Evolutionary conservation across 2,797 vertebrate species (phyloP).

Genomic region (Etheostoma nigrum): DNA sequence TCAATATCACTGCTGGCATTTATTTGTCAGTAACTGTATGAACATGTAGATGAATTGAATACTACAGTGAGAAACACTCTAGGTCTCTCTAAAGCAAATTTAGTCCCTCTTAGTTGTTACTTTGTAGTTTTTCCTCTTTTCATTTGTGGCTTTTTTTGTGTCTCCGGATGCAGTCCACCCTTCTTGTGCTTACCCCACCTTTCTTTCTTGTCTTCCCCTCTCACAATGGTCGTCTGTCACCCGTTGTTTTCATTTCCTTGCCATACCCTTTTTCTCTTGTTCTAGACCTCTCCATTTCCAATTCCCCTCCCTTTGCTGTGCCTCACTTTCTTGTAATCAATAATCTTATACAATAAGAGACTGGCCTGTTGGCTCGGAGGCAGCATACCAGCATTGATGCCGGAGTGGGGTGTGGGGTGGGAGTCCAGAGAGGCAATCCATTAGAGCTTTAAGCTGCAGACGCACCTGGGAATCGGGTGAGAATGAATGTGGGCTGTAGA

Average conservation of each 20-base stretch:
- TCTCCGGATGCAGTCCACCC: neutral
- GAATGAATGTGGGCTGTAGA: slow-evolving; percentile 27
- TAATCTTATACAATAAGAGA: slow-evolving; percentile 66
- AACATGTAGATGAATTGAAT: slow-evolving; percentile 8
- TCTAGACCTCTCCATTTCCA: slow-evolving; percentile 28
- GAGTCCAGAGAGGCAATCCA: slow-evolving; percentile 56
- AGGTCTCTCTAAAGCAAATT: slow-evolving; percentile 1
- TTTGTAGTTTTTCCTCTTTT: slow-evolving; percentile 3
- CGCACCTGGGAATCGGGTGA: slow-evolving; percentile 48
- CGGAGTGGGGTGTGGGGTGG: slow-evolving; percentile 34
- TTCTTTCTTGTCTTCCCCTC: slow-evolving; percentile 2
- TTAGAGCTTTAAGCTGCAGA: slow-evolving; percentile 65
- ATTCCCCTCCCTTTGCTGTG: neutral
- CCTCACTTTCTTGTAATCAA: slow-evolving; percentile 68
- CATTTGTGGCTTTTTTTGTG: slow-evolving; percentile 8
- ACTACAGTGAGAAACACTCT: neutral
- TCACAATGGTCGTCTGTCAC: slow-evolving; percentile 1
- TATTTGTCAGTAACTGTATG: neutral
- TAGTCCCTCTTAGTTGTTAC: neutral
- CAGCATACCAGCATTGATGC: slow-evolving; percentile 31
- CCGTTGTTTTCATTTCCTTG: slow-evolving; percentile 22
- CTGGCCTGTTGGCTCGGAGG: slow-evolving; percentile 43
- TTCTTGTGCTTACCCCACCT: slow-evolving; percentile 13
- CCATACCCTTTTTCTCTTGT: neutral
- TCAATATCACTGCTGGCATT: neutral